Base-by-base conservation (phyloP, 1,140 invertebrate genomes). In the Pachypeltis micranthus region DNA sequence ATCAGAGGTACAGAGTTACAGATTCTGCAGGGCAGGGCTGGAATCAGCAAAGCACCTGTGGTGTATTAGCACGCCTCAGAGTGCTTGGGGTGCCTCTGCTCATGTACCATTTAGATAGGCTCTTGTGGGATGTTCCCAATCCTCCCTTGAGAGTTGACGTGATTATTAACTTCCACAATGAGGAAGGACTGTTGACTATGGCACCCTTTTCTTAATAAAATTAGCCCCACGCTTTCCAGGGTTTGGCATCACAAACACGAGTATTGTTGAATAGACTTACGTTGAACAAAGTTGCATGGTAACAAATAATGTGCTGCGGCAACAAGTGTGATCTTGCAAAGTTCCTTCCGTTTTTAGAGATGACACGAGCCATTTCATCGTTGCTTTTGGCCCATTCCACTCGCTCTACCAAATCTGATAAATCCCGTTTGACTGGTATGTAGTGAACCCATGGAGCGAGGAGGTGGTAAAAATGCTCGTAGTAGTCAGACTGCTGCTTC, bases 401-500 rank as follows among this genome's bases (percentile, higher is more conserved):
- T 73, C 85, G 83, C 31, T 92, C 82, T 4, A 88, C 75, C 24
- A 97, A 77, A 78, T 98, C 84, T 39, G 82, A 85, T 21, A 97
- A 77, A 75, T 96, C 85, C 39, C 76, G 74, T 70, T 88, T 85
- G 24, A 97, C 77, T 29, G 91, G 85, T 55, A 98, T 75, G 75
- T 87, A 98, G 78, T 98, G 93, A 69, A 82, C 75, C 71, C 83
- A 83, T 16, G 90, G 84, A 65, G 79, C 68, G 16, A 97, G 72
- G 67, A 87, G 75, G 55, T 79, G 76, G 72, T 98, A 98, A 77
- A 96, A 98, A 78, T 92, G 87, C 80, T 98, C 95, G 74, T 94
- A 94, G 75, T 93, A 98, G 23, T 82, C 77, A 0, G 94, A 98
- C 54, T 92, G 83, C 75, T 95, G 92, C 77, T 98, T 98, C 1